Percentiles rank a stretch among this genome's conserved stretches.
phyloP scores from a whole-genome alignment of 2,113 vertebrate genomes.

The Misgurnus mizolepis region DNA sequence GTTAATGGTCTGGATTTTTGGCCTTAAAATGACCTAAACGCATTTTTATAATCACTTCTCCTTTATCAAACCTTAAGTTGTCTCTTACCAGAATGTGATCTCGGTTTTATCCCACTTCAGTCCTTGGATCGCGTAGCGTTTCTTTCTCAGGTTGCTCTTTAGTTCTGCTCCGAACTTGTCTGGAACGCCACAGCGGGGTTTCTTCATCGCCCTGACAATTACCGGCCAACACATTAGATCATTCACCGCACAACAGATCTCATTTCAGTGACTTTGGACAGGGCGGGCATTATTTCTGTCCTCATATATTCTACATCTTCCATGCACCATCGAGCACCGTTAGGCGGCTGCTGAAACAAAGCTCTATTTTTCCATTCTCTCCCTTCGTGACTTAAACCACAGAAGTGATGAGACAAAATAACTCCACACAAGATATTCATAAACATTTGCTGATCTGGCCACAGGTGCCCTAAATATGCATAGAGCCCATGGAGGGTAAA shows the following conservation, averaged over 20 bases:
- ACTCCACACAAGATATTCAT: conserved; percentile 15
- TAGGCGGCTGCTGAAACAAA: conserved; percentile 11
- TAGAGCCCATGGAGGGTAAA: neutral
- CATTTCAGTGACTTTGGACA: conserved; percentile 25
- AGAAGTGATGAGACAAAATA: neutral
- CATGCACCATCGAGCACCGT: neutral
- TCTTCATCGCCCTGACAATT: conserved; percentile 81
- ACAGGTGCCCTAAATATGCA: neutral
- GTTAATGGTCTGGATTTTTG: neutral
- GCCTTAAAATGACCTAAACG: neutral
- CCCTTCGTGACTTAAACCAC: conserved; percentile 1
- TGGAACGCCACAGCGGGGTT: conserved; percentile 87
- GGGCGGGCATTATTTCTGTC: neutral
- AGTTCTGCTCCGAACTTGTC: conserved; percentile 90
- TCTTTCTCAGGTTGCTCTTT: conserved; percentile 87
- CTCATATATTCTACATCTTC: conserved; percentile 18
- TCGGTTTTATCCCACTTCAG: conserved; percentile 86
- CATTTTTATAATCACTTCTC: neutral
- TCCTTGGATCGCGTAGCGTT: conserved; percentile 86
- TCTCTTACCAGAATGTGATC: conserved; percentile 86
- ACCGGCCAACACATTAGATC: conserved; percentile 47
- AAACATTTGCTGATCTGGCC: neutral
- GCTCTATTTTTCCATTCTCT: conserved; percentile 21
- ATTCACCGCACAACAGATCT: conserved; percentile 42
- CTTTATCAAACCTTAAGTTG: neutral